phyloP scores from a whole-genome alignment of 1,140 invertebrate species.

The Meloidogyne floridensis region DNA sequence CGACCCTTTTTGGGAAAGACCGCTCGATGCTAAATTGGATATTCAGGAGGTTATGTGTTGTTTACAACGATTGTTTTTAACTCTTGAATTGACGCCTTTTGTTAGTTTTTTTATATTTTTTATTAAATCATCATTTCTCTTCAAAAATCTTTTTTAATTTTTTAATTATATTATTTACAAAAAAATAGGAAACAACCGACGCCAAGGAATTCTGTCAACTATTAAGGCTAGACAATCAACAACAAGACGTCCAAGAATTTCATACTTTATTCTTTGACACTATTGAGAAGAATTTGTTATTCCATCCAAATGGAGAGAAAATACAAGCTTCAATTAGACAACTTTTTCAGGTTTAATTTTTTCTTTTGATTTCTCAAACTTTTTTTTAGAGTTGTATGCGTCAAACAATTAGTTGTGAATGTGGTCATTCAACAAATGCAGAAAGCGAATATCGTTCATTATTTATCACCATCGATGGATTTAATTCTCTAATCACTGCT shows the following conservation, averaged over 20 bases:
- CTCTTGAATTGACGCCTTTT: slow-evolving; percentile 59
- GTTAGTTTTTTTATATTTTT: slow-evolving; percentile 38
- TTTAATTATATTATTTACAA: slow-evolving; percentile 15
- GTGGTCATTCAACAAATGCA: slow-evolving; percentile 34
- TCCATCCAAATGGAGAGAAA: slow-evolving; percentile 54
- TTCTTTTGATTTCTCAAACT: slow-evolving; percentile 10
- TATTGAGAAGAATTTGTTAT: slow-evolving; percentile 49
- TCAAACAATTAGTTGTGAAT: slow-evolving; percentile 44
- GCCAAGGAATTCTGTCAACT: slow-evolving; percentile 50
- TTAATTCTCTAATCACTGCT: slow-evolving; percentile 46
- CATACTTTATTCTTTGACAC: slow-evolving; percentile 56
- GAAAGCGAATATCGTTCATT: slow-evolving; percentile 49
- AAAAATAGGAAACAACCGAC: slow-evolving; percentile 45
- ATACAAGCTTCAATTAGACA: slow-evolving; percentile 28
- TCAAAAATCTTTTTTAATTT: neutral
- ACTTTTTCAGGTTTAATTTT: slow-evolving; percentile 41
- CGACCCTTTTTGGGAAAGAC: slow-evolving; percentile 34
- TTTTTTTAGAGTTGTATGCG: slow-evolving; percentile 42
- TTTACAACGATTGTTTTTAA: slow-evolving; percentile 56
- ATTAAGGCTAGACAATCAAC: slow-evolving; percentile 53
- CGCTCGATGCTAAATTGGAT: slow-evolving; percentile 52
- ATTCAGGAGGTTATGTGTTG: slow-evolving; percentile 56
- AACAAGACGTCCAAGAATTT: slow-evolving; percentile 65
- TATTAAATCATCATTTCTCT: too few relatives aligned
- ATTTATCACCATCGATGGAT: slow-evolving; percentile 50